Conservation (phyloP, 2,797 vertebrate genomes). For the Thunnus albacares region DNA sequence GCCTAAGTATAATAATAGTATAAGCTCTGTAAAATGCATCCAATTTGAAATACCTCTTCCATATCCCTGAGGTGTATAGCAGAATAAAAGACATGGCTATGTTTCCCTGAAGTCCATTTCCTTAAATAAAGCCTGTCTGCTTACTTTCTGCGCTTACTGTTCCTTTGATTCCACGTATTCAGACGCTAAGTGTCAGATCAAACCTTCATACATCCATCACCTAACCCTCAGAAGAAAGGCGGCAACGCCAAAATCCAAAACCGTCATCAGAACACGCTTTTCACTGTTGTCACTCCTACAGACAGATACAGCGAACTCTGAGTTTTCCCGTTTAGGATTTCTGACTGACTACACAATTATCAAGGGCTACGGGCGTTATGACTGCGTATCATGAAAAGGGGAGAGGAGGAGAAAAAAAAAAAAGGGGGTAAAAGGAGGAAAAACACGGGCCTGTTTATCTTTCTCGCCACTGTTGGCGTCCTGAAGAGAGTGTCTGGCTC, state of each 20-base stretch:
- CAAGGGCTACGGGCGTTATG: constrained; percentile 66
- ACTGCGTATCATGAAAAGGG: constrained; percentile 66
- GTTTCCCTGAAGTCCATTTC: constrained; percentile 55
- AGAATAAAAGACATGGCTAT: constrained; percentile 50
- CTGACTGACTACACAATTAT: constrained; percentile 83
- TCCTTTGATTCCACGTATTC: constrained; percentile 73
- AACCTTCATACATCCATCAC: constrained; percentile 75
- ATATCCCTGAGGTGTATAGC: constrained; percentile 9
- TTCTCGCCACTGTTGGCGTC: constrained; percentile 56
- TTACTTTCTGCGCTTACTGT: constrained; percentile 52
- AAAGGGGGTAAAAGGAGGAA: constrained; percentile 58
- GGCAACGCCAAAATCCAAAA: constrained; percentile 65
- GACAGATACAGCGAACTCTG: constrained; percentile 62
- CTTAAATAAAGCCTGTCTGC: constrained; percentile 67
- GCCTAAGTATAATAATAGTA: neutral
- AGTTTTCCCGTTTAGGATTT: constrained; percentile 65
- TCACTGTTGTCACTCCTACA: constrained; percentile 50
- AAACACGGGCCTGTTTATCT: constrained; percentile 82
- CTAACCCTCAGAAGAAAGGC: constrained; percentile 65
- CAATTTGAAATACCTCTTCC: constrained; percentile 35
- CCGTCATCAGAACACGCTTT: constrained; percentile 56
- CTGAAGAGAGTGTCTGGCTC: constrained; percentile 76
- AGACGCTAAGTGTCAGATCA: constrained; percentile 76
- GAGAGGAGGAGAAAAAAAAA: constrained; percentile 9
- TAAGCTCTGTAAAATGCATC: constrained; percentile 38